A percentile compares a stretch with the other conserved stretches of the same genome.
phyloP scores from a whole-genome alignment of 2,888 invertebrate species.

The Lasioglossum morio region DNA sequence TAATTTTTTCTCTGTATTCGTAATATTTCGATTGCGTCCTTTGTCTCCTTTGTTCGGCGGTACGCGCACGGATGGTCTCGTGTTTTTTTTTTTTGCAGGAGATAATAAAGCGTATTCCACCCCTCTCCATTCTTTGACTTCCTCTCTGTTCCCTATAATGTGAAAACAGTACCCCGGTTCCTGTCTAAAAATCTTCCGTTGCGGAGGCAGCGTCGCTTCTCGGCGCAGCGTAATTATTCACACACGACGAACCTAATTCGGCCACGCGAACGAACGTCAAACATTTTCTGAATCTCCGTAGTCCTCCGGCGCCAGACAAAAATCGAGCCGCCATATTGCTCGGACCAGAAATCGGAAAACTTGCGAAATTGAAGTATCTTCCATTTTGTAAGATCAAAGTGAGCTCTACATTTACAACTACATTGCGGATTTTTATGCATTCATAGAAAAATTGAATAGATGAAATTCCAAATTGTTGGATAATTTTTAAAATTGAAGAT shows the following conservation, averaged over 20 bases:
- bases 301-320: background rate
- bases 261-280: conserved; percentile 40
- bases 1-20: conserved; percentile 51
- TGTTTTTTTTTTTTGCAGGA: conserved; percentile 50
- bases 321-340: background rate
- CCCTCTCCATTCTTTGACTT: conserved; percentile 33
- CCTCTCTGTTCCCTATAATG: conserved; percentile 40
- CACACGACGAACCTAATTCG: conserved; percentile 58
- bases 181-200: conserved; percentile 61
- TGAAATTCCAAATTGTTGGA: too few relatives aligned
- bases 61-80: conserved; percentile 35
- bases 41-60: conserved; percentile 62
- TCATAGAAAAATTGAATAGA: too few relatives aligned
- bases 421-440: too few relatives aligned
- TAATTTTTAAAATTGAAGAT: too few relatives aligned
- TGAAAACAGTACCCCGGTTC: conserved; percentile 51
- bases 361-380: background rate
- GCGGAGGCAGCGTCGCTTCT: conserved; percentile 49
- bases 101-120: conserved; percentile 69
- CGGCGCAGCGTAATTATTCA: conserved; percentile 67
- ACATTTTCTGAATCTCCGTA: conserved; percentile 16
- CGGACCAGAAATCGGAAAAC: background rate
- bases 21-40: conserved; percentile 68
- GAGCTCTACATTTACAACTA: background rate
- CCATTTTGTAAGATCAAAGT: too few relatives aligned